A percentile compares a stretch with the other conserved stretches of the same genome.
Evolutionary conservation across 2,888 invertebrate genomes (phyloP).

Genomic region (Meiosimyza platycephala): DNA sequence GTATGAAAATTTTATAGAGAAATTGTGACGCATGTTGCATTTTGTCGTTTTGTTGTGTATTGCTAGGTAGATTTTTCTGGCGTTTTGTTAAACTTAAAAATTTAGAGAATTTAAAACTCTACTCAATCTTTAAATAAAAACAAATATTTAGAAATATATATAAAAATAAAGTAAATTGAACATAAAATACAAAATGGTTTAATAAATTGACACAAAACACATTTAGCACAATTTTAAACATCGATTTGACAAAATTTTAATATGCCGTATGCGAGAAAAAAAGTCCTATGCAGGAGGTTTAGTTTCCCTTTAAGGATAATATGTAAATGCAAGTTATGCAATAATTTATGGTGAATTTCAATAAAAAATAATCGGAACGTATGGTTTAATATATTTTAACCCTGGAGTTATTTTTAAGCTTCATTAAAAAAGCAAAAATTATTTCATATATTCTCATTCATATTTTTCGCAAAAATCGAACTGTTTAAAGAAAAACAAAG

Average conservation of each 20-base stretch:
- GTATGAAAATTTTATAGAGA: not conserved
- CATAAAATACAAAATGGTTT: not conserved
- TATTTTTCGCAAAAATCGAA: too few species aligned
- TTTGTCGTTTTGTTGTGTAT: conserved; percentile 11
- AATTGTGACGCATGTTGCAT: not conserved
- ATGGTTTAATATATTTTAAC: too few species aligned
- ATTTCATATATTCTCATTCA: too few species aligned
- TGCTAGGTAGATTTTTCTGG: conserved; percentile 34
- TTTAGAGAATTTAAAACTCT: conserved; percentile 34
- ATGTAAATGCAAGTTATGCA: not conserved
- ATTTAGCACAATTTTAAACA: not conserved
- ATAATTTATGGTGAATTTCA: too few species aligned
- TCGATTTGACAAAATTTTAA: conserved; percentile 3
- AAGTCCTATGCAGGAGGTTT: not conserved
- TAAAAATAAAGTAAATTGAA: not conserved
- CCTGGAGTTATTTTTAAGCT: too few species aligned
- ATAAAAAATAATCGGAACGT: too few species aligned
- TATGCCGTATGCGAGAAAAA: conserved; percentile 6
- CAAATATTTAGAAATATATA: not conserved
- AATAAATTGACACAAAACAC: conserved; percentile 24
- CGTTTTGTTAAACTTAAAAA: conserved; percentile 44
- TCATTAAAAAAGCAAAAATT: too few species aligned
- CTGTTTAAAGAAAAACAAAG: too few species aligned
- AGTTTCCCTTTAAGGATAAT: not conserved
- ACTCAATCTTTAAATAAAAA: conserved; percentile 40